Percentiles rank a stretch among this genome's conserved stretches.
These are phyloP conservation scores for Bellardia bayeri DNA, from an alignment of 2,888 invertebrate genomes.

Conservation along the genomic window DNA sequence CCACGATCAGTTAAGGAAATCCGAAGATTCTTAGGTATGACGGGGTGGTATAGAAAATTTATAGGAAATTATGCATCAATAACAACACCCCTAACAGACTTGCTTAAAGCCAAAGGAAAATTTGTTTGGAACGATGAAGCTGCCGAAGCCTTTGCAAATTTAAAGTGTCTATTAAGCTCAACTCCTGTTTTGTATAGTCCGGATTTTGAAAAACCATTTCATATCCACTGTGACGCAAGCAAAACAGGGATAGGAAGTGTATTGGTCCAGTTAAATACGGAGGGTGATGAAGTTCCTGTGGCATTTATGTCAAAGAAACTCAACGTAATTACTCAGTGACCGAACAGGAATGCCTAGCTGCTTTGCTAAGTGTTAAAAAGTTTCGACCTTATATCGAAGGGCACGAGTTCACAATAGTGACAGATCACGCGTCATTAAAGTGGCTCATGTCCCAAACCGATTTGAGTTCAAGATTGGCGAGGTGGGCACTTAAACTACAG, in stretches of 20 bases:
- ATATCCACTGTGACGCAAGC: constrained; percentile 60
- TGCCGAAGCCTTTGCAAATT: neutral
- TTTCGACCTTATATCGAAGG: constrained; percentile 55
- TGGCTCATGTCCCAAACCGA: constrained; percentile 76
- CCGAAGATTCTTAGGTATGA: neutral
- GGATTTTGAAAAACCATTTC: constrained; percentile 62
- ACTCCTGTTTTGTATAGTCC: constrained; percentile 25
- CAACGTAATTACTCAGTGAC: constrained; percentile 38
- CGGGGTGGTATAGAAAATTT: neutral
- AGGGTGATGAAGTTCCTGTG: constrained; percentile 1
- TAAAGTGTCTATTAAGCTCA: constrained; percentile 20
- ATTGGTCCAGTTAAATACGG: neutral
- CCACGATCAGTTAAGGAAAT: constrained; percentile 38
- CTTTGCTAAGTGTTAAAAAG: constrained; percentile 53
- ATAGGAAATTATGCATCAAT: neutral
- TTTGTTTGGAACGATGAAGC: neutral
- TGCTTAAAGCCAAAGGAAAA: neutral
- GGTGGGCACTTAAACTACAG: neutral
- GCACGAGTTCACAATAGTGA: constrained; percentile 62
- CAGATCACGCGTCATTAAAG: constrained; percentile 76
- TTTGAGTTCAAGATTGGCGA: constrained; percentile 70
- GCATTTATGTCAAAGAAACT: constrained; percentile 4
- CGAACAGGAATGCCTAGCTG: constrained; percentile 62
- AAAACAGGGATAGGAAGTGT: constrained; percentile 19
- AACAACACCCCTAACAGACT: neutral